Evolutionary conservation across 2,888 invertebrate genomes (phyloP).

Genomic region (Sarcophaga subvicina): DNA sequence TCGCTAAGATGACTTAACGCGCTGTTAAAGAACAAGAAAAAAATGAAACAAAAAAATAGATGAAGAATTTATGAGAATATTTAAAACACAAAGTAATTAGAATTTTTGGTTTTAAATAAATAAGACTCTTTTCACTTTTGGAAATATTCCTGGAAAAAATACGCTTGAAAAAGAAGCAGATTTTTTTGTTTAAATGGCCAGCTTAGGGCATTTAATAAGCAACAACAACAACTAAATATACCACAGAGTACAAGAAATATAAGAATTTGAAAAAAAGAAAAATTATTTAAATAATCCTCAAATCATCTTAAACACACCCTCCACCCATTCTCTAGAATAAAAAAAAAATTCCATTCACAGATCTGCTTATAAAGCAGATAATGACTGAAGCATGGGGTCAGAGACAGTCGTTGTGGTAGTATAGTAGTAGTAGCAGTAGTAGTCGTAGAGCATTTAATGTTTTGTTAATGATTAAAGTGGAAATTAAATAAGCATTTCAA

Average conservation of each 20-base stretch:
- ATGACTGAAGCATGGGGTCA: neutral
- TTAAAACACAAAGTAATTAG: slow-evolving; percentile 3
- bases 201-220: slow-evolving; percentile 21
- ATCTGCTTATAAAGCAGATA: neutral
- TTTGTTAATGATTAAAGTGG: slow-evolving; percentile 59
- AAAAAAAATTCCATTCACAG: no score
- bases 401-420: neutral
- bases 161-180: no score
- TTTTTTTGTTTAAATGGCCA: neutral
- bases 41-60: no score
- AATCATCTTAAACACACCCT: neutral
- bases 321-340: neutral
- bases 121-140: no score
- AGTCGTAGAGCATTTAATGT: slow-evolving; percentile 40
- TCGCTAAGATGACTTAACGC: neutral
- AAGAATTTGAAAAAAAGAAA: no score
- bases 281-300: slow-evolving; percentile 22
- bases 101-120: slow-evolving; percentile 4
- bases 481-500: slow-evolving; percentile 55
- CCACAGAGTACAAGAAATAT: neutral
- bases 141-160: no score
- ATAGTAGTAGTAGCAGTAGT: neutral
- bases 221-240: neutral
- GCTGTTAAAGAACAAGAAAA: no score
- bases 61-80: no score